Evolutionary conservation across 1,140 invertebrate genomes (phyloP).

Genomic region (silkworm (Bombyx mori)): ASM3026992v2 NC_085132.1:3964501-3965000

Average conservation of each 20-base stretch:
- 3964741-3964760: slow-evolving; percentile 58
- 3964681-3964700: slow-evolving; percentile 51
- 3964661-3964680: slow-evolving; percentile 35
- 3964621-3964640: slow-evolving; percentile 56
- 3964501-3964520: too few relatives aligned
- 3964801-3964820: neutral
- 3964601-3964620: slow-evolving; percentile 53
- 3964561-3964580: neutral
- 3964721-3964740: slow-evolving; percentile 53
- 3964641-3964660: slow-evolving; percentile 49
- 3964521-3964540: too few relatives aligned
- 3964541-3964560: too few relatives aligned
- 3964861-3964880: too few relatives aligned
- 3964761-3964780: slow-evolving; percentile 47
- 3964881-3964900: too few relatives aligned
- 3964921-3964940: too few relatives aligned
- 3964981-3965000: too few relatives aligned
- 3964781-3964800: slow-evolving; percentile 50
- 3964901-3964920: too few relatives aligned
- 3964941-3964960: too few relatives aligned
- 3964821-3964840: too few relatives aligned
- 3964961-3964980: too few relatives aligned
- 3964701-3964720: slow-evolving; percentile 34
- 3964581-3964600: slow-evolving; percentile 48
- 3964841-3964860: too few relatives aligned